Evolutionary conservation across 2,113 vertebrate genomes (phyloP).

Genomic region (Blennius ocellaris): DNA sequence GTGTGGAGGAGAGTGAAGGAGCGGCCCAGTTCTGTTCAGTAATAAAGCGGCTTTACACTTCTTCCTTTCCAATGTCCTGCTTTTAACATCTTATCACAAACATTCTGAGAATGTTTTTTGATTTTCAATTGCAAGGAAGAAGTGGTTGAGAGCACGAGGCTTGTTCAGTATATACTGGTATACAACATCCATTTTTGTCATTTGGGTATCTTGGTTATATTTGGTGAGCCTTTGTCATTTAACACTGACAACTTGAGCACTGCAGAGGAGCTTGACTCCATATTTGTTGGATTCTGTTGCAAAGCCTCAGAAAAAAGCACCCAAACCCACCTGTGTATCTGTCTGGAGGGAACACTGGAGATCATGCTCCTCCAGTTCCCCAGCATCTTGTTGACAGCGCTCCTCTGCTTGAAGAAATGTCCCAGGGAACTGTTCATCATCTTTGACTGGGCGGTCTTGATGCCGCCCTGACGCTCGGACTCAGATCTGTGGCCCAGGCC

Average conservation of each 20-base stretch:
- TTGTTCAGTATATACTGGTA: no score
- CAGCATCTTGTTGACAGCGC: slow-evolving; percentile 87
- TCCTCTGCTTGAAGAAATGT: slow-evolving; percentile 88
- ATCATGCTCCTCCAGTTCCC: slow-evolving; percentile 88
- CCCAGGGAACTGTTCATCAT: slow-evolving; percentile 80
- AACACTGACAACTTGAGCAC: not conserved
- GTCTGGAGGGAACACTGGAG: slow-evolving; percentile 83
- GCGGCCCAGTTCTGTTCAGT: no score
- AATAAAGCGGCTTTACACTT: no score
- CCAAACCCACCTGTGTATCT: slow-evolving; percentile 79
- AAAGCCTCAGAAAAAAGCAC: not conserved
- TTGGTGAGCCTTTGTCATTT: not conserved
- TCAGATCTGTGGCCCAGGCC: slow-evolving; percentile 19
- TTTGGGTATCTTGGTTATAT: not conserved
- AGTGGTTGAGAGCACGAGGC: no score
- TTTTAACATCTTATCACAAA: no score
- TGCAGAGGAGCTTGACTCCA: not conserved
- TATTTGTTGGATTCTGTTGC: no score
- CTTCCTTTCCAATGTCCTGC: no score
- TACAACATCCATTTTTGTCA: no score
- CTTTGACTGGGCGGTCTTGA: slow-evolving; percentile 62
- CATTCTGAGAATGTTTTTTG: no score
- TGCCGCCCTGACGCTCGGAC: slow-evolving; percentile 32
- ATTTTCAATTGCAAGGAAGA: no score
- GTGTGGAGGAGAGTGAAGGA: no score